Evolutionary conservation across 2,888 invertebrate species (phyloP), one percentile per base, ranked within the genome.

Genomic region (Zaprionus bogoriensis): DNA sequence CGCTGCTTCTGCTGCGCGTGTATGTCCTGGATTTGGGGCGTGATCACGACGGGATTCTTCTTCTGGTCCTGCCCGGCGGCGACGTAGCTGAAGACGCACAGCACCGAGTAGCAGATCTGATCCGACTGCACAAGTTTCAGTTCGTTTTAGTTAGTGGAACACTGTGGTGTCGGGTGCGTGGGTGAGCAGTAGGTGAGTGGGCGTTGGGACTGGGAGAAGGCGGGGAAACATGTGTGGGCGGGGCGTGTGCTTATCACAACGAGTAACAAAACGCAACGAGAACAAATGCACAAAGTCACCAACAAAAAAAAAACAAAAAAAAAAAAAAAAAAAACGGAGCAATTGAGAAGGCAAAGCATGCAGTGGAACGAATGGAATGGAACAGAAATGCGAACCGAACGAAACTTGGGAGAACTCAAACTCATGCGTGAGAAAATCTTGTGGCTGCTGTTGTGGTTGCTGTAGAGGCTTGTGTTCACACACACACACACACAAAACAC

Each of bases 31-130:
- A 90, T 89, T 58, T 90, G 89, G 2, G 90, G 90, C 5, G 89
- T 89, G 41, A 90, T 89, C 2, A 90, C 89, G 10, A 89, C 89
- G 1, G 89, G 90, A 67, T 89, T 89, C 82, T 93, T 93, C 89
- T 93, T 93, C 88, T 95, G 95, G 81, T 96, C 95, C 76, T 95
- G 94, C 0, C 97, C 97, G 57, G 99, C 99, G 67, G 99, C 99
- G 90, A 99, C 95, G 92, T 99, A 99, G 48, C 99, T 99, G 92
- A 99, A 99, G 77, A 99, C 98, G 93, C 99, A 99, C 83, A 99
- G 93, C 68, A 99, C 99, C 84, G 99, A 98, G 92, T 99, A 99
- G 92, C 99, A 99, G 89, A 99, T 99, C 92, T 99, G 98, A 92
- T 99, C 98, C 90, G 99, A 98, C 99, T 99, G 55, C 62, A 44